Evolutionary conservation across 2,113 vertebrate genomes (phyloP).

Genomic region (Gymnorhina tibicen): DNA sequence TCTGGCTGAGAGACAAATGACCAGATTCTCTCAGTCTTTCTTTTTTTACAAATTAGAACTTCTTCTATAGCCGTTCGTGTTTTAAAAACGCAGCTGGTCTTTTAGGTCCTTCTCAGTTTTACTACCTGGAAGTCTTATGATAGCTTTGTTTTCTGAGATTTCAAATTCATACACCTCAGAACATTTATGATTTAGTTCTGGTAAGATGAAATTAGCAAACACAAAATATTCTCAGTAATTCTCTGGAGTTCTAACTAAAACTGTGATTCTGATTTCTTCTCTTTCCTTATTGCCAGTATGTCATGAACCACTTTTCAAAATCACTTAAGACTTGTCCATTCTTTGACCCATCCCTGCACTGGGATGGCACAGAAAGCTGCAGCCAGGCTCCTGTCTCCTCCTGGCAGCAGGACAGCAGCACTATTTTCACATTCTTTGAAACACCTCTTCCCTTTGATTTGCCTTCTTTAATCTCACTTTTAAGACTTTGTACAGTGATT

Average conservation of each 20-base stretch:
- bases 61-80: neutral
- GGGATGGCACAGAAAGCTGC: conserved; percentile 15
- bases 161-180: neutral
- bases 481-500: neutral
- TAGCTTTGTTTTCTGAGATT: neutral
- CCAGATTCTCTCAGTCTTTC: neutral
- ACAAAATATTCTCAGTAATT: neutral
- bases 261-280: conserved; percentile 2
- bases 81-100: neutral
- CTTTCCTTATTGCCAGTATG: neutral
- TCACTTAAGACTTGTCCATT: neutral
- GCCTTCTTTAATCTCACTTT: neutral
- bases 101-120: neutral
- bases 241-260: neutral
- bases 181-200: neutral
- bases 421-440: neutral
- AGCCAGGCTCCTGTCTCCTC: conserved; percentile 11
- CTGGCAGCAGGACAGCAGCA: neutral
- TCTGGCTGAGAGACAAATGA: neutral
- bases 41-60: neutral
- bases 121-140: neutral
- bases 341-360: conserved; percentile 4
- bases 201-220: neutral
- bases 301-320: neutral
- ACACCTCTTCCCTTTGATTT: neutral